These are phyloP conservation scores for Nephrotoma guestfalica DNA, from an alignment of 2,888 invertebrate species.

Conservation along the genomic window DNA sequence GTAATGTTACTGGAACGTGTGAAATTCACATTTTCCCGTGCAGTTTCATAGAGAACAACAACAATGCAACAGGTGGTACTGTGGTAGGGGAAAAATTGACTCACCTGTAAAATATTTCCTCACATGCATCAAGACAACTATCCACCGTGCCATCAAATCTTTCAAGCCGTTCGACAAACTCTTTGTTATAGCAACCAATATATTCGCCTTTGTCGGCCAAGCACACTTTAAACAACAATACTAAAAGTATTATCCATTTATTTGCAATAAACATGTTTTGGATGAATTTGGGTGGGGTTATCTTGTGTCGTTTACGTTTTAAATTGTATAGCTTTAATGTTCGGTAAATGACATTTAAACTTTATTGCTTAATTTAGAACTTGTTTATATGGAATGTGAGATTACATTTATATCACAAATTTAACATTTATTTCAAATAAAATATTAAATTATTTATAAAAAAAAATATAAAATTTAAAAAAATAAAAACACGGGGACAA, in stretches of 20 bases:
- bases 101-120: background rate
- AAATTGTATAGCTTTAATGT: background rate
- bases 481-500: background rate
- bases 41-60: background rate
- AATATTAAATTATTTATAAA: background rate
- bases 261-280: background rate
- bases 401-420: background rate
- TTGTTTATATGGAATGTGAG: background rate
- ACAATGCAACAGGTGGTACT: background rate
- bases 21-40: background rate
- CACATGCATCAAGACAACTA: background rate
- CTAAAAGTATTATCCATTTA: background rate
- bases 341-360: background rate
- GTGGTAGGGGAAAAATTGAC: background rate
- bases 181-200: background rate
- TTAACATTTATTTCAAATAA: background rate
- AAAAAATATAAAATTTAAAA: background rate
- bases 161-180: background rate
- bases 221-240: background rate
- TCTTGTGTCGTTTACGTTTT: background rate
- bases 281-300: background rate
- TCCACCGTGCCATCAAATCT: background rate
- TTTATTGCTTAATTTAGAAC: background rate
- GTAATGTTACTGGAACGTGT: background rate
- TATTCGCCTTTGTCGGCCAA: background rate